Conservation (phyloP, 2,113 vertebrate species). For the Spheniscus mendiculus region DNA sequence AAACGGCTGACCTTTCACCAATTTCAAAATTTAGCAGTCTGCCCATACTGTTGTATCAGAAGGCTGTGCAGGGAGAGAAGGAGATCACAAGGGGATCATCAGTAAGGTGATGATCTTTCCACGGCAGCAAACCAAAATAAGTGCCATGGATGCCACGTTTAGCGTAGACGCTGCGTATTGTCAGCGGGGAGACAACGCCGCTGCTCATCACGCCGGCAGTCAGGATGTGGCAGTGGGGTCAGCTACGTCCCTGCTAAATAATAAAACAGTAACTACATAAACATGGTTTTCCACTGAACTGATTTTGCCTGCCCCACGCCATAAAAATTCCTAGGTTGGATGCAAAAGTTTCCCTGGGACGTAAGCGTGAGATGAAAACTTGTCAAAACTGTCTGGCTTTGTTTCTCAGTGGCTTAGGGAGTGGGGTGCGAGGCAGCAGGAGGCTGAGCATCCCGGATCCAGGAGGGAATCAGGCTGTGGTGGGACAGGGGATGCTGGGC, state of each 20-base stretch:
- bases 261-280: background rate
- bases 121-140: background rate
- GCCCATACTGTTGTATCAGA: background rate
- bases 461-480: rapidly evolving
- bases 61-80: background rate
- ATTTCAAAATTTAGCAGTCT: background rate
- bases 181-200: background rate
- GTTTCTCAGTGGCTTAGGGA: background rate
- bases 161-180: rapidly evolving
- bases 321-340: background rate
- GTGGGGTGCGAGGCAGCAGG: background rate
- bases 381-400: background rate
- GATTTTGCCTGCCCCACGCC: background rate
- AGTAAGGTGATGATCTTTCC: background rate
- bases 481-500: background rate
- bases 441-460: background rate
- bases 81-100: background rate
- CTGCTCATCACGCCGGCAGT: background rate
- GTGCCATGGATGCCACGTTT: background rate
- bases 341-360: background rate
- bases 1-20: background rate
- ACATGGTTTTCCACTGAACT: background rate
- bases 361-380: rapidly evolving
- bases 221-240: background rate
- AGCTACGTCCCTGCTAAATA: background rate